A percentile compares a stretch with the other conserved stretches of the same genome.
These are phyloP conservation scores for Diadegma fenestrale DNA, from an alignment of 2,888 invertebrate species.

Conservation along the genomic window DNA sequence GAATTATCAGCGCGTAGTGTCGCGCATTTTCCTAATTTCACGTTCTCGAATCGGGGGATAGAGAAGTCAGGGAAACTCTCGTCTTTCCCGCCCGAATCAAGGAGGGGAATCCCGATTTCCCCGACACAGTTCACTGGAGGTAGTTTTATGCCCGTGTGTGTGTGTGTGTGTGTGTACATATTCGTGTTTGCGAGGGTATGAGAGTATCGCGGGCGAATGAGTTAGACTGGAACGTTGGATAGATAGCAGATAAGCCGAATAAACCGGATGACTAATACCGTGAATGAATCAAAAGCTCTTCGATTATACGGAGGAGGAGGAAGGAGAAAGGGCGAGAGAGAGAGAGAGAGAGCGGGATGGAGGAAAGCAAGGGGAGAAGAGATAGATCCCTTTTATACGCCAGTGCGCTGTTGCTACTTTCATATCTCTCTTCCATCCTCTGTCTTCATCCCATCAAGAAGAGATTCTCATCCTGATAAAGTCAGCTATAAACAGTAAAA, in stretches of 20 bases:
- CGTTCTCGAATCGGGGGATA: slow-evolving; percentile 33
- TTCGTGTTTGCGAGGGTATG: not conserved
- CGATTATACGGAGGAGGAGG: slow-evolving; percentile 62
- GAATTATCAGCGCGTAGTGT: slow-evolving; percentile 51
- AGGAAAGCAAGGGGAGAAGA: not conserved
- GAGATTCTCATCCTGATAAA: slow-evolving; percentile 65
- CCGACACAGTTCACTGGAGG: slow-evolving; percentile 1
- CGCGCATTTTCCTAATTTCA: slow-evolving; percentile 61
- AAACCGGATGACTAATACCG: slow-evolving; percentile 71
- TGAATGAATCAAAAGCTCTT: slow-evolving; percentile 71
- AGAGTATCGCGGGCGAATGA: slow-evolving; percentile 15
- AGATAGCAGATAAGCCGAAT: slow-evolving; percentile 70
- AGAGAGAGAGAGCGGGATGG: not conserved
- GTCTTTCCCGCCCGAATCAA: no score
- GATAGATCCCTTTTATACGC: slow-evolving; percentile 30
- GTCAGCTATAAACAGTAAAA: slow-evolving; percentile 63
- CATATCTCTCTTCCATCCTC: slow-evolving; percentile 48
- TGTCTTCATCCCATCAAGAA: slow-evolving; percentile 56
- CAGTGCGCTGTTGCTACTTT: slow-evolving; percentile 46
- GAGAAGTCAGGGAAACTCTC: slow-evolving; percentile 47
- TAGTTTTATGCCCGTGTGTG: not conserved
- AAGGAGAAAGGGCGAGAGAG: not conserved
- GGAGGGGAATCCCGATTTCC: slow-evolving; percentile 25
- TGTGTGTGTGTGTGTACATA: slow-evolving; percentile 8
- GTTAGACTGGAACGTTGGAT: slow-evolving; percentile 50